Percentiles rank a stretch among this genome's conserved stretches.
phyloP scores from a whole-genome alignment of 2,888 invertebrate genomes.

The Pyrgus malvae region DNA sequence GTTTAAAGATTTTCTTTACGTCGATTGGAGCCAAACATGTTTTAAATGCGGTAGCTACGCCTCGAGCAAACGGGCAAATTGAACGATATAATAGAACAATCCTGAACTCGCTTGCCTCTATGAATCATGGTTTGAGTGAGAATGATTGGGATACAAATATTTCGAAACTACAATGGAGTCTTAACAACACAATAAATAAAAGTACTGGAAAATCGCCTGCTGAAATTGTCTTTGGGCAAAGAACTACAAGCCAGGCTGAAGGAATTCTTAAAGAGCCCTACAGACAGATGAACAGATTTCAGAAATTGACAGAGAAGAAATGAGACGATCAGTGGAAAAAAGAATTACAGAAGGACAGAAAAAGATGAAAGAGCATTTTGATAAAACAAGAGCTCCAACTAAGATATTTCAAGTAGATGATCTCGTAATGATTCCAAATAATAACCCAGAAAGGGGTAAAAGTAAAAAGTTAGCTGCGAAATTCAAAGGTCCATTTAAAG shows the following conservation, averaged over 20 bases:
- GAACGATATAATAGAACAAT: background rate
- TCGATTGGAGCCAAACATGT: background rate
- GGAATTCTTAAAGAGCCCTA: background rate
- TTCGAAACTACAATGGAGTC: constrained; percentile 27
- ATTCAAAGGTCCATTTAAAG: constrained; percentile 16
- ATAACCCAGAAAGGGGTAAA: constrained; percentile 6
- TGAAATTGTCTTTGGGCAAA: constrained; percentile 30
- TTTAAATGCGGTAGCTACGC: background rate
- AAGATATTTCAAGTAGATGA: constrained; percentile 4
- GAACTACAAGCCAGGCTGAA: constrained; percentile 22
- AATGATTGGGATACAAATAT: constrained; percentile 28
- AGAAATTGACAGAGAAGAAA: constrained; percentile 7
- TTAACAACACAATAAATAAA: constrained; percentile 31
- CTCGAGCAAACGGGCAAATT: background rate
- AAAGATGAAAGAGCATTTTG: background rate
- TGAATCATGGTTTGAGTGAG: constrained; percentile 1
- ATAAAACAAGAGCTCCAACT: background rate
- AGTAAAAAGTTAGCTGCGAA: constrained; percentile 17
- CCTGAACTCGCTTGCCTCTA: background rate
- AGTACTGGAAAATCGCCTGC: constrained; percentile 28
- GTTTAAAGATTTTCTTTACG: background rate
- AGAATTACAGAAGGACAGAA: background rate
- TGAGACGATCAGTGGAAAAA: constrained; percentile 4
- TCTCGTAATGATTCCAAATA: constrained; percentile 11
- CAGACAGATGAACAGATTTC: background rate